These are phyloP conservation scores for Leucophora obtusa DNA, from an alignment of 2,888 invertebrate species.

Conservation along the genomic window DNA sequence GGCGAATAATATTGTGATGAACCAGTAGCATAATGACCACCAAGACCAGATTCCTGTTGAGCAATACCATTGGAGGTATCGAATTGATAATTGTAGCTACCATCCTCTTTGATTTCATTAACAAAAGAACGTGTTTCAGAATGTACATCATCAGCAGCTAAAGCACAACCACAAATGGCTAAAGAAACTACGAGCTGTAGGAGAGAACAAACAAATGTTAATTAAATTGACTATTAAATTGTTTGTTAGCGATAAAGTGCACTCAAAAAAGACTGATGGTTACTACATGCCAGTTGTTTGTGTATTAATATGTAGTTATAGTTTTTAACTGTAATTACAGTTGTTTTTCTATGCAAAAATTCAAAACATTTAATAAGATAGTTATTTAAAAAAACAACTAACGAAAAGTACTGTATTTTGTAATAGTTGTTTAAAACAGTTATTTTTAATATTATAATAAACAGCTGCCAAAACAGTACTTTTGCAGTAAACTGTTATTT, in stretches of 20 bases:
- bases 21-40: constrained; percentile 81
- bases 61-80: constrained; percentile 83
- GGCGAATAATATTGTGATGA: constrained; percentile 80
- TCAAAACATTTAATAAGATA: too few species aligned
- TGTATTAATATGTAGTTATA: too few species aligned
- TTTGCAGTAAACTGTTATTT: too few species aligned
- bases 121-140: constrained; percentile 77
- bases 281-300: too few species aligned
- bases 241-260: background rate
- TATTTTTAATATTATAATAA: too few species aligned
- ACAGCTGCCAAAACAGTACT: too few species aligned
- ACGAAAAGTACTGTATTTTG: too few species aligned
- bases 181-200: constrained; percentile 59
- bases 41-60: constrained; percentile 80
- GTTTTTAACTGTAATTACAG: too few species aligned
- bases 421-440: too few species aligned
- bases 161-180: constrained; percentile 53
- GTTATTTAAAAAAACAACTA: too few species aligned
- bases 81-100: constrained; percentile 78
- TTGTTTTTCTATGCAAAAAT: too few species aligned
- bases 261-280: too few species aligned
- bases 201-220: constrained; percentile 3
- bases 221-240: constrained; percentile 19
- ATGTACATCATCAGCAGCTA: constrained; percentile 69
- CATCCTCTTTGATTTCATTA: constrained; percentile 78